phyloP scores from a whole-genome alignment of 2,797 vertebrate species.

The Sus cebifrons region DNA sequence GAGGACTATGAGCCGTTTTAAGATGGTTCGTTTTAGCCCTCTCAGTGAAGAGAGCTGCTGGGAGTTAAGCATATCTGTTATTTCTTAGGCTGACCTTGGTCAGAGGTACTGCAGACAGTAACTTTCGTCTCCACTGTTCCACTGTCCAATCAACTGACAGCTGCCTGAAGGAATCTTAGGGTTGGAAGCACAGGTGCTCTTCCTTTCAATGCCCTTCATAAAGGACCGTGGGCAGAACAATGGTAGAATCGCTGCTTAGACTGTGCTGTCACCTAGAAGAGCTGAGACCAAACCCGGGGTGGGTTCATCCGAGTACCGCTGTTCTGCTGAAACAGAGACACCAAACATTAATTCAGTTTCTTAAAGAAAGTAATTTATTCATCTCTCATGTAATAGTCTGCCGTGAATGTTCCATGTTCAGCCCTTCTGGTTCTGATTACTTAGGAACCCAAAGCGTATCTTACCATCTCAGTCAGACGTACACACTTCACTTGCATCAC shows the following conservation, averaged over 20 bases:
- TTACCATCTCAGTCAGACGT: background rate
- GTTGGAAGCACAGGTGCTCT: background rate
- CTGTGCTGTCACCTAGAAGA: background rate
- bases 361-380: background rate
- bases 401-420: background rate
- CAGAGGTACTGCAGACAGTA: conserved; percentile 42
- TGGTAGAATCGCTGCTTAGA: background rate
- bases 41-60: conserved; percentile 30
- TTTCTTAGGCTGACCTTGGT: conserved; percentile 29
- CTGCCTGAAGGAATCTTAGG: background rate
- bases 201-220: background rate
- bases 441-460: background rate
- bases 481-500: background rate
- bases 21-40: conserved; percentile 56
- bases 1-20: conserved; percentile 53
- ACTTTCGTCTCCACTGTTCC: conserved; percentile 1
- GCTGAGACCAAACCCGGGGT: background rate
- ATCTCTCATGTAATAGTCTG: background rate
- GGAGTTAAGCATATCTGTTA: conserved; percentile 25
- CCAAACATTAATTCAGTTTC: background rate
- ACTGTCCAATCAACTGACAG: background rate
- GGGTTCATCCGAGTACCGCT: background rate
- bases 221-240: background rate
- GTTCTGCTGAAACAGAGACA: background rate
- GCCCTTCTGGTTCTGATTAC: background rate